phyloP scores from a whole-genome alignment of 2,113 vertebrate genomes.

The Nanorana parkeri region DNA sequence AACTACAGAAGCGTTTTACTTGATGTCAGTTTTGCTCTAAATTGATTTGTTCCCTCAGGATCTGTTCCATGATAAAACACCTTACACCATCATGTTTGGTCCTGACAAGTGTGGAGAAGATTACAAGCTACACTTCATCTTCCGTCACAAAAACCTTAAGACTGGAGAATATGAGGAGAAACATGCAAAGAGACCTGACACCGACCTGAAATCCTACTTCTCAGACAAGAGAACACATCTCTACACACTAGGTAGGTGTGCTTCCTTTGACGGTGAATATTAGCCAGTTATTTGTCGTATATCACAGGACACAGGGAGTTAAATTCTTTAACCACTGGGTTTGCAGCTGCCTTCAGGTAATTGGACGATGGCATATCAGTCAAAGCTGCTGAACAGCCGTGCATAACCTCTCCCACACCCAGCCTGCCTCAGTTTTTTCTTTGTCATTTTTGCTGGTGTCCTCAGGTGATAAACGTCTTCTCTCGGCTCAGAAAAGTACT shows the following conservation, averaged over 20 bases:
- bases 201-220: conserved; percentile 91
- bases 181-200: conserved; percentile 91
- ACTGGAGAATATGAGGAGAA: conserved; percentile 93
- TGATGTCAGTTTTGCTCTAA: conserved; percentile 16
- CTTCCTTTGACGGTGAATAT: neutral
- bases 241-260: conserved; percentile 85
- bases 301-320: too few species aligned
- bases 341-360: too few species aligned
- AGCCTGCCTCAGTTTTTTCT: too few species aligned
- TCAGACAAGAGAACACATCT: conserved; percentile 98
- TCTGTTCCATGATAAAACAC: conserved; percentile 93
- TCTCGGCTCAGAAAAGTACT: too few species aligned
- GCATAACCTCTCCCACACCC: too few species aligned
- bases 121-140: conserved; percentile 98
- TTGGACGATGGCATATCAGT: too few species aligned
- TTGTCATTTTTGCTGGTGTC: too few species aligned
- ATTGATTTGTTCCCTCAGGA: conserved; percentile 75
- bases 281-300: too few species aligned
- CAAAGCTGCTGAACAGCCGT: too few species aligned
- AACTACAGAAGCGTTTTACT: neutral
- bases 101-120: conserved; percentile 98
- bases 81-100: conserved; percentile 98
- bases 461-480: too few species aligned
- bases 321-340: too few species aligned
- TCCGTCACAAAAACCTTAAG: conserved; percentile 95